Conservation (phyloP, 2,888 invertebrate species). For the Trissolcus japonicus region DNA sequence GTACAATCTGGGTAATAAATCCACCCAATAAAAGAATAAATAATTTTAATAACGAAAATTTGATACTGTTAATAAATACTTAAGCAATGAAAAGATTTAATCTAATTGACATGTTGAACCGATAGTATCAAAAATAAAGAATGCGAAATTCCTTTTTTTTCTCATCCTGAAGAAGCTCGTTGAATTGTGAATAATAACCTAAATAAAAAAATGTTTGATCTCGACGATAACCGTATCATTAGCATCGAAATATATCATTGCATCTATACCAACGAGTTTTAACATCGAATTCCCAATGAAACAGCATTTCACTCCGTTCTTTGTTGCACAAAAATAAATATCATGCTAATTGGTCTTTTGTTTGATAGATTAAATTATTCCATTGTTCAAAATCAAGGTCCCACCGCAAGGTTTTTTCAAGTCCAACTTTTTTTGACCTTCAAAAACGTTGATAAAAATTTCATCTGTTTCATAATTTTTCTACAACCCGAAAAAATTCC, state of each 20-base stretch:
- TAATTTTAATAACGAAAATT: constrained; percentile 15
- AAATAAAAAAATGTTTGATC: constrained; percentile 39
- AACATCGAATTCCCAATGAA: constrained; percentile 39
- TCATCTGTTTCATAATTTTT: no score
- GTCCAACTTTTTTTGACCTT: neutral
- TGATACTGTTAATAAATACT: constrained; percentile 18
- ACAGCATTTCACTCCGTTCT: constrained; percentile 34
- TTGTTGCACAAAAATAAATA: constrained; percentile 36
- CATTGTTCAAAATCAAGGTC: constrained; percentile 20
- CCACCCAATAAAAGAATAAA: constrained; percentile 5
- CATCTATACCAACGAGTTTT: constrained; percentile 24
- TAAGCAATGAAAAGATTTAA: constrained; percentile 15
- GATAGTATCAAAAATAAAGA: constrained; percentile 19
- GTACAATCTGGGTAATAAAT: neutral
- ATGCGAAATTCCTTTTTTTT: constrained; percentile 7
- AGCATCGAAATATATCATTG: constrained; percentile 37
- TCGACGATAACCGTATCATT: constrained; percentile 30
- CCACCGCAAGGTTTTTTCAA: no score
- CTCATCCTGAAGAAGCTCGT: constrained; percentile 6
- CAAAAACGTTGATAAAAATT: neutral
- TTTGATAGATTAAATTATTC: constrained; percentile 28
- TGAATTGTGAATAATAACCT: constrained; percentile 34
- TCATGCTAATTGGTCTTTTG: constrained; percentile 40
- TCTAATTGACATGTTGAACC: constrained; percentile 21
- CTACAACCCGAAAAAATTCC: no score